A percentile compares a stretch with the other conserved stretches of the same genome.
These are phyloP conservation scores for Athalia cordata DNA, from an alignment of 2,888 invertebrate species.

Conservation along the genomic window DNA sequence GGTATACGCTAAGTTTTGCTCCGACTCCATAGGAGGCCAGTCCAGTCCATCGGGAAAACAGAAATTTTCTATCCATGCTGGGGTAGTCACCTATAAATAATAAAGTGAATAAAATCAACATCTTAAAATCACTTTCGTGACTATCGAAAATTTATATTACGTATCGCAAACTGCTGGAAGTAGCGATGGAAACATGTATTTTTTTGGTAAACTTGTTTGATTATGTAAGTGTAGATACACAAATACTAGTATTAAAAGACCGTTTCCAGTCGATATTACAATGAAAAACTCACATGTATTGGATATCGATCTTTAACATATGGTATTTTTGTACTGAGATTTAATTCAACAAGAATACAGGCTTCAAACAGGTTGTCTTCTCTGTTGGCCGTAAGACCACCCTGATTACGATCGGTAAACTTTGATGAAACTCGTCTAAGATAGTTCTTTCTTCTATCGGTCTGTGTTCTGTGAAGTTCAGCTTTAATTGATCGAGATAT, in stretches of 20 bases:
- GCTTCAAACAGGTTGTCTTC: conserved; percentile 79
- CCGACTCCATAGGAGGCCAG: conserved; percentile 70
- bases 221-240: background rate
- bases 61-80: conserved; percentile 82
- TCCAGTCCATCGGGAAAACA: conserved; percentile 85
- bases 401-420: conserved; percentile 70
- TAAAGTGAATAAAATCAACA: conserved; percentile 31
- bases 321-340: conserved; percentile 79
- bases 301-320: conserved; percentile 85
- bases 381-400: conserved; percentile 64
- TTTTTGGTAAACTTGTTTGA: background rate
- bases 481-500: conserved; percentile 63
- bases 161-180: too few species aligned
- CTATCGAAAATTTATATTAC: too few species aligned
- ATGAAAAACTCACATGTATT: conserved; percentile 75
- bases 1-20: conserved; percentile 80
- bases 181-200: too few species aligned
- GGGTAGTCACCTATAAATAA: conserved; percentile 76
- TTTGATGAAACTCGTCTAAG: conserved; percentile 79
- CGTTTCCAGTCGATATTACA: conserved; percentile 44
- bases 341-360: conserved; percentile 81
- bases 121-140: background rate
- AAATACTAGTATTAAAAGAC: background rate
- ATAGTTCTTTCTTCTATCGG: conserved; percentile 81
- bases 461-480: conserved; percentile 76